phyloP scores from a whole-genome alignment of 1,140 invertebrate genomes.

The Augochlora pura region DNA sequence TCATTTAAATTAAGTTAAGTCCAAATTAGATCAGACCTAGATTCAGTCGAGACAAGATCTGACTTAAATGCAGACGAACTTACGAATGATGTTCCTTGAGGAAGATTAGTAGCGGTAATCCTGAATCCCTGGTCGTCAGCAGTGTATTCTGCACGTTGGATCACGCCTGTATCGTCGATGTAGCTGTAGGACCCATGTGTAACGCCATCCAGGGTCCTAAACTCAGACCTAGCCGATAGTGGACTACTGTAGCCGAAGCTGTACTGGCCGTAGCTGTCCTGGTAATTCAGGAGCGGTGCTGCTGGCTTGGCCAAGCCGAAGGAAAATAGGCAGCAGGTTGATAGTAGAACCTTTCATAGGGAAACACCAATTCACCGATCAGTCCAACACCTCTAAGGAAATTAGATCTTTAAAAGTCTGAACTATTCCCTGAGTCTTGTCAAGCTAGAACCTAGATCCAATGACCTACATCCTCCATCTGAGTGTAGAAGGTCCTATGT shows the following conservation, averaged over 20 bases:
- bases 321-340: conserved; percentile 5
- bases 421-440: no score
- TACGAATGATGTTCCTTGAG: conserved; percentile 70
- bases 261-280: conserved; percentile 81
- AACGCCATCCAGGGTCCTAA: conserved; percentile 69
- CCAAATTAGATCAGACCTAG: no score
- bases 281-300: conserved; percentile 70
- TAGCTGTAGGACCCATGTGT: conserved; percentile 79
- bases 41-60: no score
- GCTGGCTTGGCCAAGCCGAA: conserved; percentile 7
- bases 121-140: conserved; percentile 79
- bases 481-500: no score
- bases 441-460: no score
- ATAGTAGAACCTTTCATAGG: conserved; percentile 31
- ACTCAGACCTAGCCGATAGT: conserved; percentile 78
- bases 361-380: background rate
- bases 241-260: conserved; percentile 81
- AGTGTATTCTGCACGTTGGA: conserved; percentile 76
- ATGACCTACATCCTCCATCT: no score
- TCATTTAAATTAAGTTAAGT: no score
- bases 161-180: conserved; percentile 78
- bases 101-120: conserved; percentile 81
- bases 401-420: no score
- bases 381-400: no score
- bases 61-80: background rate